phyloP scores from a whole-genome alignment of 2,888 invertebrate species.

The Lampropteryx suffumata region DNA sequence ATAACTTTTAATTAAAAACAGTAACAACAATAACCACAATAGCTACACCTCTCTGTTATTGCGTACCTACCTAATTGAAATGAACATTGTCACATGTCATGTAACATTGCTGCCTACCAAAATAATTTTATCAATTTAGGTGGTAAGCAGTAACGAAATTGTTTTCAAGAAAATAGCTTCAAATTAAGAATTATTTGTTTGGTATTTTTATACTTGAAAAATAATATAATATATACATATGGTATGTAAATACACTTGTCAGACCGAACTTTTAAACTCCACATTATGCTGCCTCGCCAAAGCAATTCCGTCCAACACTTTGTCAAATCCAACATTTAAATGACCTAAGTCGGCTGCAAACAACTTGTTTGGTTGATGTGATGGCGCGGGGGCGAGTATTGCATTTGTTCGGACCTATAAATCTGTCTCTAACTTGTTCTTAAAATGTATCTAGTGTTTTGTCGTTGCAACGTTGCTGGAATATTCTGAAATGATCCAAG shows the following conservation, averaged over 20 bases:
- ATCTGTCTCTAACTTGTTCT: slow-evolving; percentile 77
- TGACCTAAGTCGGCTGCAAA: slow-evolving; percentile 73
- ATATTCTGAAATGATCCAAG: neutral
- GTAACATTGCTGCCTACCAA: too few relatives aligned
- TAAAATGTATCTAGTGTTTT: slow-evolving; percentile 73
- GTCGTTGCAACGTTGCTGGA: slow-evolving; percentile 40
- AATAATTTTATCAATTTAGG: too few relatives aligned
- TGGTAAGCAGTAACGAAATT: too few relatives aligned
- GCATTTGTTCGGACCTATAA: slow-evolving; percentile 71
- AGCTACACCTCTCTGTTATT: too few relatives aligned
- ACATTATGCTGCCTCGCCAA: slow-evolving; percentile 44
- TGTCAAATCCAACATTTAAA: slow-evolving; percentile 77
- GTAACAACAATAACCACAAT: too few relatives aligned
- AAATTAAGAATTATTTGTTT: too few relatives aligned
- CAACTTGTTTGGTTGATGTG: slow-evolving; percentile 71
- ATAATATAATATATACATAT: too few relatives aligned
- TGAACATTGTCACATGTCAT: too few relatives aligned
- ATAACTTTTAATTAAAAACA: too few relatives aligned
- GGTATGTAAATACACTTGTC: too few relatives aligned
- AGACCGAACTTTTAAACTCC: slow-evolving; percentile 40
- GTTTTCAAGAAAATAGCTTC: too few relatives aligned
- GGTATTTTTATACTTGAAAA: neutral
- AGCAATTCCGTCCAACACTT: slow-evolving; percentile 66
- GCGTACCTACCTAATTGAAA: too few relatives aligned
- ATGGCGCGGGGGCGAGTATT: slow-evolving; percentile 59